These are phyloP conservation scores for Cyclophora albipunctata DNA, from an alignment of 2,888 invertebrate species.

Conservation along the genomic window DNA sequence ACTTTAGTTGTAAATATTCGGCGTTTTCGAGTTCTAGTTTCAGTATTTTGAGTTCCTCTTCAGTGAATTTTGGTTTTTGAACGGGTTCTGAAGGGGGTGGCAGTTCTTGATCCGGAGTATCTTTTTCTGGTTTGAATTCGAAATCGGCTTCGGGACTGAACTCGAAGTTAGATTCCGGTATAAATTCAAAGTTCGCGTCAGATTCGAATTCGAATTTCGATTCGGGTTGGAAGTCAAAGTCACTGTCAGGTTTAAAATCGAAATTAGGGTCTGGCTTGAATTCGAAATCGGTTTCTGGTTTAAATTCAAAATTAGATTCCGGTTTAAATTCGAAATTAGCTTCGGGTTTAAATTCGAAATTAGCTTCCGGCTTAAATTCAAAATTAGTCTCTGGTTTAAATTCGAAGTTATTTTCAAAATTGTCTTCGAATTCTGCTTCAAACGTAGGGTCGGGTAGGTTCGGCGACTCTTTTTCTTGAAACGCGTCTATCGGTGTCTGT, in stretches of 20 bases:
- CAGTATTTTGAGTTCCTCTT: constrained; percentile 73
- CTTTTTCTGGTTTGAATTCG: constrained; percentile 39
- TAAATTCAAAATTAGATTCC: constrained; percentile 26
- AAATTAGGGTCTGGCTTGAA: constrained; percentile 25
- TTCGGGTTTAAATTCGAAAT: constrained; percentile 16
- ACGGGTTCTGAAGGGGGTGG: constrained; percentile 35
- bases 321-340: constrained; percentile 13
- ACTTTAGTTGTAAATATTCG: constrained; percentile 80
- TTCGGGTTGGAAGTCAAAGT: constrained; percentile 30
- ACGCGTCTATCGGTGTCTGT: constrained; percentile 29
- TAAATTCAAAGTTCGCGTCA: constrained; percentile 19
- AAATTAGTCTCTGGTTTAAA: constrained; percentile 32
- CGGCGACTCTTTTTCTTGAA: constrained; percentile 34
- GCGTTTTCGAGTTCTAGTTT: constrained; percentile 80
- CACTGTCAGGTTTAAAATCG: constrained; percentile 39
- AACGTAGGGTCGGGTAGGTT: constrained; percentile 33
- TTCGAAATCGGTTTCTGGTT: constrained; percentile 31
- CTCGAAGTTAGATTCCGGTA: constrained; percentile 23
- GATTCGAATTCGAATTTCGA: constrained; percentile 11
- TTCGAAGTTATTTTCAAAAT: constrained; percentile 35
- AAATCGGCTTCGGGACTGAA: constrained; percentile 32
- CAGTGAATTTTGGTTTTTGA: constrained; percentile 72
- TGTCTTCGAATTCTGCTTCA: constrained; percentile 24
- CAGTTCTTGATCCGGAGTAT: constrained; percentile 32
- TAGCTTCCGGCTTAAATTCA: constrained; percentile 26